Base-by-base conservation (phyloP, 2,797 vertebrate species). In the Chaetophractus vellerosus region DNA sequence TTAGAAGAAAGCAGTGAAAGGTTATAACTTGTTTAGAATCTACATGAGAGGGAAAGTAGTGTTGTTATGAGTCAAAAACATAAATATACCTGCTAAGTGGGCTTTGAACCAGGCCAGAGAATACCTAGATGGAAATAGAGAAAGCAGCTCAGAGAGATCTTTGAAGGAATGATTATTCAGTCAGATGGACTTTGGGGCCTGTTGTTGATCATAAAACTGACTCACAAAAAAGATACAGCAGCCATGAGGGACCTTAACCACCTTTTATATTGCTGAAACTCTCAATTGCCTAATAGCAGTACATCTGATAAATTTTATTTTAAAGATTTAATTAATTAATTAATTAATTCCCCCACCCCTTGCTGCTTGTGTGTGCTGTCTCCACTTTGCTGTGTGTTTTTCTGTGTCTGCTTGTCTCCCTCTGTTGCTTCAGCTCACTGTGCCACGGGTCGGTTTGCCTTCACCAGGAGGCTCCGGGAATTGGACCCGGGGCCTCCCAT, bases 201-300 rank as follows among this genome's bases (percentile, higher is more conserved):
- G 12, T 9, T 28, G 50, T 12, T 74, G 72, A 50, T 38, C 71
- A 41, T 38, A 66, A 84, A 80, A 19, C 69, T 48, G 66, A 45
- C 33, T 24, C 26, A 55, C 36, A 72, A 6, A 9, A n/a, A 86
- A 76, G 38, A 66, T 0, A 4, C 21, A 41, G 31, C 12, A 15
- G n/a, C 28, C 55, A 50, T 0, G 19, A 18, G 68, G 75, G 31
- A 19, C 18, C 41, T 18, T 48, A 8, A 2, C 38, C 52, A 68
- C 9, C 15, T 52, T 61, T 83, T 26, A 28, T 16, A 36, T 38
- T 66, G 16, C 45, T 52, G n/a, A 12, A 55, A 61, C 48, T 41
- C 72, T 61, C 59, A 31, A 59, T 76, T 93, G 52, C 79, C 61
- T 96, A 91, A 91, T 63, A 88, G n/a, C 23, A 57, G 28, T 3